Conservation (phyloP, 1,140 invertebrate genomes). For the Macrobrachium rosenbergii region DNA sequence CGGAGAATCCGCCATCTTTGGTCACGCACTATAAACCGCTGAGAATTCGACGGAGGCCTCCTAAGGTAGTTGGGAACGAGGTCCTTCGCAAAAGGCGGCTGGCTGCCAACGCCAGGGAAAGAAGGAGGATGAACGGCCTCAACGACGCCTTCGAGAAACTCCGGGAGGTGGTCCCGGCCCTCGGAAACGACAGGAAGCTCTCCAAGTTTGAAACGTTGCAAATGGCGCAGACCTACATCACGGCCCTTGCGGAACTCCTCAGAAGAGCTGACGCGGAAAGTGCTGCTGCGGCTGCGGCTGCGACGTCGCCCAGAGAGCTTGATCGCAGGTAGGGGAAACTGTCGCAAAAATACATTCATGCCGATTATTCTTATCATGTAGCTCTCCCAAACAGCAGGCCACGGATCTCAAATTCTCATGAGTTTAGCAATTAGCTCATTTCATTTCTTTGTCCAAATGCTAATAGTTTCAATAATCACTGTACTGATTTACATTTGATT, state of each 20-base stretch:
- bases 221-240: conserved; percentile 58
- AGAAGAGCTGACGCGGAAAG: conserved; percentile 71
- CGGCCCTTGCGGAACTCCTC: conserved; percentile 42
- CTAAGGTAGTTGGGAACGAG: conserved; percentile 44
- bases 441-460: too few species aligned
- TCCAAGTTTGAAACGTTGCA: conserved; percentile 53
- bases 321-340: neutral
- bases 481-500: too few species aligned
- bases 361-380: too few species aligned
- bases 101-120: conserved; percentile 83
- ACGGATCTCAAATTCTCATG: too few species aligned
- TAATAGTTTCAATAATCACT: too few species aligned
- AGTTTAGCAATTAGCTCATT: too few species aligned
- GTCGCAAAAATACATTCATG: neutral
- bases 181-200: conserved; percentile 48
- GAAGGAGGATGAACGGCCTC: conserved; percentile 84
- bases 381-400: too few species aligned
- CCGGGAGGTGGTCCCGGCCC: conserved; percentile 36
- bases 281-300: neutral
- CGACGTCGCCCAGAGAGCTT: neutral
- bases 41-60: conserved; percentile 43
- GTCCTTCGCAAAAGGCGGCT: conserved; percentile 73
- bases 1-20: conserved; percentile 12
- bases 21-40: conserved; percentile 51
- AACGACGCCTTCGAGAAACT: conserved; percentile 83